Evolutionary conservation across 2,113 vertebrate genomes (phyloP).

Genomic region (Lepisosteus oculatus): DNA sequence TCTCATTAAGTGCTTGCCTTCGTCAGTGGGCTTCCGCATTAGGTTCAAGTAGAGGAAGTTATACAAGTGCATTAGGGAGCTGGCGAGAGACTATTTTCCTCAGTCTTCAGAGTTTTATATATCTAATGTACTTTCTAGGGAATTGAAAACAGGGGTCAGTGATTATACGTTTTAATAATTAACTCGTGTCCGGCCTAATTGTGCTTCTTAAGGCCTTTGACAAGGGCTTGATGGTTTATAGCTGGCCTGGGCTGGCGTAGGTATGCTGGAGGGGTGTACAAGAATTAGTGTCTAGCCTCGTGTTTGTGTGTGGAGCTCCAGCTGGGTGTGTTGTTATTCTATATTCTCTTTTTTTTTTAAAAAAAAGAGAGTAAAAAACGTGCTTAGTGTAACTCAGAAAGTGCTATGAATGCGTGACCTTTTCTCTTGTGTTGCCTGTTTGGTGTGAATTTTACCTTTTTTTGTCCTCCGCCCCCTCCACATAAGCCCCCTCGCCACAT

Average conservation of each 20-base stretch:
- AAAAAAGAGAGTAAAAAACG: too few species aligned
- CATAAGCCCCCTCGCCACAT: too few species aligned
- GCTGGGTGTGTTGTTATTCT: too few species aligned
- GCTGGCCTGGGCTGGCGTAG: constrained; percentile 39
- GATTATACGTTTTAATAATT: constrained; percentile 80
- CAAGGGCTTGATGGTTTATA: constrained; percentile 63
- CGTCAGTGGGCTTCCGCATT: constrained; percentile 64
- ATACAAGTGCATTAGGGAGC: constrained; percentile 67
- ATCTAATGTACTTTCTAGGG: constrained; percentile 78
- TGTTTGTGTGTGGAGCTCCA: too few species aligned
- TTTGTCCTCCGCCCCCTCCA: too few species aligned
- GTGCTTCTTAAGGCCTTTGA: constrained; percentile 74
- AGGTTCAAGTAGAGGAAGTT: constrained; percentile 66
- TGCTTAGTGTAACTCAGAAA: too few species aligned
- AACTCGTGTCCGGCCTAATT: constrained; percentile 70
- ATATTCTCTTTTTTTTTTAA: too few species aligned
- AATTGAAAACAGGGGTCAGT: constrained; percentile 75
- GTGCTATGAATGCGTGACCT: too few species aligned
- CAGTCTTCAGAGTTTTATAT: constrained; percentile 60
- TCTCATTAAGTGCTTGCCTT: constrained; percentile 68
- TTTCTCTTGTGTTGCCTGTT: too few species aligned
- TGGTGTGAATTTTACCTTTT: too few species aligned
- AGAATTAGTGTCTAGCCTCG: constrained; percentile 32
- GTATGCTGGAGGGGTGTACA: constrained; percentile 41
- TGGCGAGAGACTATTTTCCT: constrained; percentile 53